Conservation (phyloP, 2,797 vertebrate species). For the Lepus oiostolus region DNA sequence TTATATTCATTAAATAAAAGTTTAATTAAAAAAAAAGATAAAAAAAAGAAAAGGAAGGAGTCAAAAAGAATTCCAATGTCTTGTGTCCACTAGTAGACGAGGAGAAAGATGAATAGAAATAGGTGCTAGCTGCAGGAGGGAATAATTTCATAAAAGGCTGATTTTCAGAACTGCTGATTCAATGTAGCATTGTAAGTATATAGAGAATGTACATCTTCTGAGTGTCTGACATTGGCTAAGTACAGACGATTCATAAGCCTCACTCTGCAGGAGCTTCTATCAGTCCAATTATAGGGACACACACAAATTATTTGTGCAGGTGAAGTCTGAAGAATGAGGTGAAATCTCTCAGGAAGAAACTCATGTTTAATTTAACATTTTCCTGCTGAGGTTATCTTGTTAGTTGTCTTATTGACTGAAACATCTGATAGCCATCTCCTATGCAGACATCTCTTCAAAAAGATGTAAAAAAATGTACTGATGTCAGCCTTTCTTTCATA, state of each 20-base stretch:
- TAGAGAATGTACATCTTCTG: not conserved
- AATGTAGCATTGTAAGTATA: slow-evolving; percentile 52
- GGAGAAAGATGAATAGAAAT: slow-evolving; percentile 13
- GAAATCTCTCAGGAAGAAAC: slow-evolving; percentile 51
- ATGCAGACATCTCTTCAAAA: slow-evolving; percentile 19
- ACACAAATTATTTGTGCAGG: not conserved
- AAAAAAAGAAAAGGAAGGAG: not conserved
- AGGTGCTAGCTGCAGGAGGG: not conserved
- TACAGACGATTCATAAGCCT: not conserved
- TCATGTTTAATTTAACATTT: slow-evolving; percentile 36
- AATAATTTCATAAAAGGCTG: not conserved
- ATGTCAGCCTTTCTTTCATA: not conserved
- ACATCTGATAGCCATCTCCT: not conserved
- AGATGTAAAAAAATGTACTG: not conserved
- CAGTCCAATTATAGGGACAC: not conserved
- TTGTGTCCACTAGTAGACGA: not conserved
- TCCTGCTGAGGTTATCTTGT: slow-evolving; percentile 52
- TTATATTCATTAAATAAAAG: too few relatives aligned
- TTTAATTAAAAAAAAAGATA: too few relatives aligned
- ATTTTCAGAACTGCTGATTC: slow-evolving; percentile 37
- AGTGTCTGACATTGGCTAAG: not conserved
- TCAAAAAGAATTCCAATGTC: not conserved
- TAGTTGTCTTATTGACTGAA: slow-evolving; percentile 39
- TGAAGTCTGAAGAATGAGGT: slow-evolving; percentile 35
- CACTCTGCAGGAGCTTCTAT: not conserved